These are phyloP conservation scores for Delphinapterus leucas DNA, from an alignment of 2,113 vertebrate species.

Conservation along the genomic window DNA sequence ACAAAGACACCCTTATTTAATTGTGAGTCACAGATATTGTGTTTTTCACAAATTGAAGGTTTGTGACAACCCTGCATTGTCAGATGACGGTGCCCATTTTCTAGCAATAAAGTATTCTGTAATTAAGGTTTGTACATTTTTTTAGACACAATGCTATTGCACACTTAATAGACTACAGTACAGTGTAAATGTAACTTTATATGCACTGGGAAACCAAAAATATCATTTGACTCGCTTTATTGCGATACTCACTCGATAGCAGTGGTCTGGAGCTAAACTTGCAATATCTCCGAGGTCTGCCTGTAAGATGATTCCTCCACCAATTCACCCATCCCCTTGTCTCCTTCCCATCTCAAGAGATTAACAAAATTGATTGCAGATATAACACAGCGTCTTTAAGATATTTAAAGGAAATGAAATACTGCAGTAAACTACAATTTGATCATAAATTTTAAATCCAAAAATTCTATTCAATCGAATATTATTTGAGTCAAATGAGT, in stretches of 20 bases:
- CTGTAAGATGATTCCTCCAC: background rate
- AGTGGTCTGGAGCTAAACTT: background rate
- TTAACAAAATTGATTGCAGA: background rate
- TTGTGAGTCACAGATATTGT: background rate
- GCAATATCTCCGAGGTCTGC: too few relatives aligned
- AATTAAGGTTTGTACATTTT: background rate
- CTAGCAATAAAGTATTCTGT: background rate
- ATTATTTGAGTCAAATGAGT: background rate
- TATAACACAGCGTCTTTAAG: conserved; percentile 8
- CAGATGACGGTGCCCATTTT: background rate
- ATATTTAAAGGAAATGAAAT: background rate
- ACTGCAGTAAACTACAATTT: background rate
- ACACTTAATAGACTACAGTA: background rate
- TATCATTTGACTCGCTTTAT: background rate
- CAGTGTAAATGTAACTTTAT: background rate
- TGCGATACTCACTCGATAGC: background rate
- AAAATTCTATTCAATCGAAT: background rate
- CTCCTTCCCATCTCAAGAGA: background rate
- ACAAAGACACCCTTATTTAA: background rate
- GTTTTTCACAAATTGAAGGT: background rate
- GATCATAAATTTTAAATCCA: background rate
- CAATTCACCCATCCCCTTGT: background rate
- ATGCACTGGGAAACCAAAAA: background rate
- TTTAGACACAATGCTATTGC: background rate
- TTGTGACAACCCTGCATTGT: background rate